Conservation (phyloP, 1,140 invertebrate species). For the Reticulitermes speratus region DNA sequence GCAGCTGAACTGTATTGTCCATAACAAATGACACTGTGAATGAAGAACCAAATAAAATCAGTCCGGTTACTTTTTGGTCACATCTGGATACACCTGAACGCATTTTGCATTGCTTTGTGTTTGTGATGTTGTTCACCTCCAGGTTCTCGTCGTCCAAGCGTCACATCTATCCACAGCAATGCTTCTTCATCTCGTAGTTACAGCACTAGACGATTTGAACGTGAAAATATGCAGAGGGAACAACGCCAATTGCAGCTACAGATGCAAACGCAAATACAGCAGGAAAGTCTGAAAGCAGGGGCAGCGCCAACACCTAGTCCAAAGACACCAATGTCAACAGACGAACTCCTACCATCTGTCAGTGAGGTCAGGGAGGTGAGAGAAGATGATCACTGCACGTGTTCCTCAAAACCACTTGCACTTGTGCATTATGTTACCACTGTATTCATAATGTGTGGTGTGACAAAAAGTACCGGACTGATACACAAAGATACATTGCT, state of each 20-base stretch:
- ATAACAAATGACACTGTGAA: background rate
- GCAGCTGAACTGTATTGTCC: background rate
- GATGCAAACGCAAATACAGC: conserved; percentile 1
- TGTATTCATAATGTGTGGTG: background rate
- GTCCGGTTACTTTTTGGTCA: conserved; percentile 16
- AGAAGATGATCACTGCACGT: conserved; percentile 14
- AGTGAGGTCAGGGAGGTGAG: conserved; percentile 31
- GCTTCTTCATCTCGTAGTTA: conserved; percentile 76
- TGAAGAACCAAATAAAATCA: conserved; percentile 3
- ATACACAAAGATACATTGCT: background rate
- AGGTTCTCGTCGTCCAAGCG: conserved; percentile 80
- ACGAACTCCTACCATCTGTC: conserved; percentile 65
- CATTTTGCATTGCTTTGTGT: conserved; percentile 11
- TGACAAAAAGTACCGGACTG: conserved; percentile 9
- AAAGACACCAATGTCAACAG: conserved; percentile 71
- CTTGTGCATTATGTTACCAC: background rate
- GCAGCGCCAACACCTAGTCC: conserved; percentile 68
- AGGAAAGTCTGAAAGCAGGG: background rate
- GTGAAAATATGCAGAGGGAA: conserved; percentile 74
- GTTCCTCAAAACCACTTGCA: background rate
- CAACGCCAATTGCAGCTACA: conserved; percentile 56
- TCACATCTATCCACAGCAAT: conserved; percentile 76
- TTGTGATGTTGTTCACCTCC: conserved; percentile 33
- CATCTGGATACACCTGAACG: background rate
- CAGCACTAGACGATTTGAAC: conserved; percentile 71